A percentile compares a stretch with the other conserved stretches of the same genome.
Conservation (phyloP, 2,888 invertebrate genomes). For the Pecten maximus region DNA sequence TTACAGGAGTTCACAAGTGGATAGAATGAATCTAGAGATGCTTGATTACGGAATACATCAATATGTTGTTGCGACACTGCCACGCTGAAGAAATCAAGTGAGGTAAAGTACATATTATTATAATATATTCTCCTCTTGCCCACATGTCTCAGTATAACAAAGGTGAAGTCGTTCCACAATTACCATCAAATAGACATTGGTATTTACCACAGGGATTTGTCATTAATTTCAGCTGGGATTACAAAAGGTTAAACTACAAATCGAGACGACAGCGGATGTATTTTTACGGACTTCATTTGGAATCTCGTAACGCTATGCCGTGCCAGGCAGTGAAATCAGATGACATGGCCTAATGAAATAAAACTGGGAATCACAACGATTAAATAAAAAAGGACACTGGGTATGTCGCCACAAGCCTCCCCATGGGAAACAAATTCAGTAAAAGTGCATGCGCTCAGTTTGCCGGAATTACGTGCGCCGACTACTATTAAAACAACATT, state of each 20-base stretch:
- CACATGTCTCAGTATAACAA: not conserved
- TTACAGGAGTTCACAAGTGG: no score
- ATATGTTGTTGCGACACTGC: no score
- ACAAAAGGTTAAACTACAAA: not conserved
- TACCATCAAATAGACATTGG: not conserved
- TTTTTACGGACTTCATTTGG: conserved; percentile 15
- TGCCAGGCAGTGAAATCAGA: not conserved
- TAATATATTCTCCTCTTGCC: not conserved
- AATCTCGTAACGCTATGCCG: not conserved
- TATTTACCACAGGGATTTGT: not conserved
- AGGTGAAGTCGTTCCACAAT: not conserved
- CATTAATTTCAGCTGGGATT: not conserved
- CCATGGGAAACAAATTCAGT: not conserved
- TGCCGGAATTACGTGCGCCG: not conserved
- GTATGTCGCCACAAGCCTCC: not conserved
- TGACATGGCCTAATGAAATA: not conserved
- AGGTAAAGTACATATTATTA: not conserved
- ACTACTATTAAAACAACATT: not conserved
- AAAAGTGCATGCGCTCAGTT: not conserved
- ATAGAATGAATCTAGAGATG: no score
- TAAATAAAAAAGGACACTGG: not conserved
- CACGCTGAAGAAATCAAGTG: no score
- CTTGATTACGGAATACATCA: no score
- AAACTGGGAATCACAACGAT: not conserved
- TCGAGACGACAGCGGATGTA: not conserved